Conservation (phyloP, 1,140 invertebrate species). For the Panagrolaimus sp. region DNA sequence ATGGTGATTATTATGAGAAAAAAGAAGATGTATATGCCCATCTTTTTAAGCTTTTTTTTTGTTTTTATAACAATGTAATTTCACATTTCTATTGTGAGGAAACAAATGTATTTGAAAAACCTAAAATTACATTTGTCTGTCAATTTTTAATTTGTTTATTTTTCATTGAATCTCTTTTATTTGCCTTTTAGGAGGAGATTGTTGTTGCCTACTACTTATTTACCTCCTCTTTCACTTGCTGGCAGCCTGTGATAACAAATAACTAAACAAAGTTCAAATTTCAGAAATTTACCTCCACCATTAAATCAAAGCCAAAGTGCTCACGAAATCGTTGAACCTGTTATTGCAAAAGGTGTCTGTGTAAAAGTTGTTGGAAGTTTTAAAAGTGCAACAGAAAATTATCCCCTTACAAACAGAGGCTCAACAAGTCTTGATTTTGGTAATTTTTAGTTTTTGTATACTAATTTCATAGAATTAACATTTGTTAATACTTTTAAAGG, state of each 20-base stretch:
- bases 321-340: slow-evolving; percentile 34
- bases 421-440: slow-evolving; percentile 15
- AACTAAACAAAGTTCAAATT: background rate
- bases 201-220: background rate
- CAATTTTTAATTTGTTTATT: background rate
- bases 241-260: too few species aligned
- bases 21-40: too few species aligned
- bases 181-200: background rate
- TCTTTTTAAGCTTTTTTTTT: too few species aligned
- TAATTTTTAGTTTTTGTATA: background rate
- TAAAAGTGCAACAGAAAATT: slow-evolving; percentile 38
- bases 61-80: too few species aligned
- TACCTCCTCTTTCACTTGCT: too few species aligned
- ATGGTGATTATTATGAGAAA: too few species aligned
- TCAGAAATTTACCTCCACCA: slow-evolving; percentile 4
- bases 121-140: background rate
- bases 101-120: background rate
- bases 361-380: slow-evolving; percentile 49
- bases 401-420: background rate
- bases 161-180: background rate
- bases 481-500: slow-evolving; percentile 16
- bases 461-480: too few species aligned
- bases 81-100: too few species aligned
- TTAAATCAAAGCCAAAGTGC: slow-evolving; percentile 11
- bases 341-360: slow-evolving; percentile 49